Evolutionary conservation across 2,113 vertebrate species (phyloP).

Genomic region (Thalassarche chlororhynchos): DNA sequence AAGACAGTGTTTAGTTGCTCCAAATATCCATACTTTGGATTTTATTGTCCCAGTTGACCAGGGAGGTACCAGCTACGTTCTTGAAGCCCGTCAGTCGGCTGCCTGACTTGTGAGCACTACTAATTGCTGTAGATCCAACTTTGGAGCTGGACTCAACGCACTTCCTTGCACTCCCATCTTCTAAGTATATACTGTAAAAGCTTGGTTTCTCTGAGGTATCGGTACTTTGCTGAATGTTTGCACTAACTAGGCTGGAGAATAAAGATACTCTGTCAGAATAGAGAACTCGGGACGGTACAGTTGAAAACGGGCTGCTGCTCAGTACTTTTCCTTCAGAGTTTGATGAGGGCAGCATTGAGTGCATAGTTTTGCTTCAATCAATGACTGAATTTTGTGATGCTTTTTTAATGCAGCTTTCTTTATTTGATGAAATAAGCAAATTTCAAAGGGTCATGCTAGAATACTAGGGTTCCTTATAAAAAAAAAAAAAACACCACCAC

Average conservation of each 20-base stretch:
- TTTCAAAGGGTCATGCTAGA: not conserved
- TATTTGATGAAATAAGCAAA: not conserved
- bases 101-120: not conserved
- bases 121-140: no score
- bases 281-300: no score
- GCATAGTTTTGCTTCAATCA: rapidly evolving
- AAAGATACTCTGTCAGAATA: not conserved
- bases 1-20: not conserved
- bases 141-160: not conserved
- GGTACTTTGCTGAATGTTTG: not conserved
- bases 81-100: no score
- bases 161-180: no score
- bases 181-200: rapidly evolving
- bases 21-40: no score
- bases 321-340: no score
- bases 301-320: not conserved
- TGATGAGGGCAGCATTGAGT: not conserved
- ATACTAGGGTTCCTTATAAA: not conserved
- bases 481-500: no score
- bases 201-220: not conserved
- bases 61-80: not conserved
- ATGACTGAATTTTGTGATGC: not conserved
- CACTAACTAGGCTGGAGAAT: not conserved
- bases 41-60: not conserved
- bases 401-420: not conserved